Percentiles rank a stretch among this genome's conserved stretches.
phyloP scores from a whole-genome alignment of 2,113 vertebrate species.

The Pteruthius melanotis region DNA sequence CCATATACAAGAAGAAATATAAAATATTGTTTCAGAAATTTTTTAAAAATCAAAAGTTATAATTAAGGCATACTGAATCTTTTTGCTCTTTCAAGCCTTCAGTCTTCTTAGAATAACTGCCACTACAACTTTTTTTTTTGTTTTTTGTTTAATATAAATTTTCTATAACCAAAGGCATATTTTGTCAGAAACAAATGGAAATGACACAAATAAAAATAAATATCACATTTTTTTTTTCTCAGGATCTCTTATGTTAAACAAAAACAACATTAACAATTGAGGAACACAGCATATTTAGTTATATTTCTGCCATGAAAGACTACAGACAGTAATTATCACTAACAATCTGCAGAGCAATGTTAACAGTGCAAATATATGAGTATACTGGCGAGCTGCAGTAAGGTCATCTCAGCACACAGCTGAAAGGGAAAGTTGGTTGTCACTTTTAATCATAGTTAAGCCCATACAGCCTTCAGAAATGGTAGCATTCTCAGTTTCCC shows the following conservation, averaged over 20 bases:
- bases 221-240: neutral
- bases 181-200: neutral
- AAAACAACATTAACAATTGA: neutral
- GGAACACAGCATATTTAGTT: neutral
- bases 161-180: neutral
- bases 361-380: neutral
- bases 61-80: neutral
- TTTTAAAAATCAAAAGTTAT: neutral
- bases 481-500: neutral
- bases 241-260: neutral
- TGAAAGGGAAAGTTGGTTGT: neutral
- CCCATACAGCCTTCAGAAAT: neutral
- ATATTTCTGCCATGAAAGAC: neutral
- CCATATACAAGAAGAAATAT: neutral
- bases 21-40: neutral
- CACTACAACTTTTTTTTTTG: neutral
- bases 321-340: neutral
- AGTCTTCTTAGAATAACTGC: neutral
- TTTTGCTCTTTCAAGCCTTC: neutral
- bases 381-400: neutral
- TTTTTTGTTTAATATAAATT: neutral
- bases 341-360: neutral
- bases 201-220: neutral
- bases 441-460: slow-evolving; percentile 5
- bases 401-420: neutral